Conservation (phyloP, 2,797 vertebrate species). For the Lithobates pipiens region DNA sequence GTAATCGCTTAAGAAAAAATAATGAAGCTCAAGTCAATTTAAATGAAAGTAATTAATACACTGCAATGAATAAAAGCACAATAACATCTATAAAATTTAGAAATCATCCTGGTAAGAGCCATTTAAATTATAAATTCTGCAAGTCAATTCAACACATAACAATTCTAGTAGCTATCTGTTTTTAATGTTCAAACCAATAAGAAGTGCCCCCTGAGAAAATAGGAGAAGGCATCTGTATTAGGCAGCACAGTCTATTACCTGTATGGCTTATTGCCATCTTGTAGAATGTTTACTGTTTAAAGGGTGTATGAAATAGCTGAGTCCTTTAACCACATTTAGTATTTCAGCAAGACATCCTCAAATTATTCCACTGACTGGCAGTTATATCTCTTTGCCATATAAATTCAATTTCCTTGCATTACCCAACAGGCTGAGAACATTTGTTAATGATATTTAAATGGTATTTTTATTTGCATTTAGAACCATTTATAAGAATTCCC, state of each 20-base stretch:
- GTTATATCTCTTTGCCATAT: slow-evolving; percentile 60
- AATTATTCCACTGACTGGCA: slow-evolving; percentile 52
- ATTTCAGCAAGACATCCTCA: slow-evolving; percentile 49
- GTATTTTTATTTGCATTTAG: slow-evolving; percentile 63
- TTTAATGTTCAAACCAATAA: slow-evolving; percentile 18
- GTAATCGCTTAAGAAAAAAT: no score
- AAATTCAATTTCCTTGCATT: slow-evolving; percentile 63
- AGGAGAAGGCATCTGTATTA: neutral
- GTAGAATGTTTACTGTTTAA: slow-evolving; percentile 24
- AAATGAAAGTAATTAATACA: neutral
- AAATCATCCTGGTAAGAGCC: neutral
- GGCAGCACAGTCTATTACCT: slow-evolving; percentile 10
- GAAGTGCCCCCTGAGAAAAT: neutral
- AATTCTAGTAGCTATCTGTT: neutral
- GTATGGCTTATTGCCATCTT: slow-evolving; percentile 33
- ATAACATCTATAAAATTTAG: neutral
- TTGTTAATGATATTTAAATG: slow-evolving; percentile 64
- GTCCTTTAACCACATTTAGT: slow-evolving; percentile 44
- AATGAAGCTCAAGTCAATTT: no score
- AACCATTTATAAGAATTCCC: slow-evolving; percentile 62
- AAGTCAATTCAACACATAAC: neutral
- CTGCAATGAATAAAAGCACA: neutral
- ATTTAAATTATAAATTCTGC: neutral
- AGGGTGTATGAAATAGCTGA: slow-evolving; percentile 42
- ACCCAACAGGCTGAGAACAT: slow-evolving; percentile 58